Evolutionary conservation across 1,140 invertebrate genomes (phyloP).

Genomic region (Drosophila setifemur): DNA sequence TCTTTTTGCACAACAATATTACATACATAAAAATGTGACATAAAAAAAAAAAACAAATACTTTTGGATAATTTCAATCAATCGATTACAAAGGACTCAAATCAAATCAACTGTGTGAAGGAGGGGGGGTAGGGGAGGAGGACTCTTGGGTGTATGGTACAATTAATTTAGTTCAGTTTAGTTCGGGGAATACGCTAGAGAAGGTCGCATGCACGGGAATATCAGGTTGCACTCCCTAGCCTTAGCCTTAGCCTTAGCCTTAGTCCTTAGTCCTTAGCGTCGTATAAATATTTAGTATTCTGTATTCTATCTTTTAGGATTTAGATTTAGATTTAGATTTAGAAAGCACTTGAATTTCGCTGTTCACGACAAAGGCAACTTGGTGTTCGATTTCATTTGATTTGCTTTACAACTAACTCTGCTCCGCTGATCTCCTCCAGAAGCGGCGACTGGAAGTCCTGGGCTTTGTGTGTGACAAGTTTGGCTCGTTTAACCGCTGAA

Average conservation of each 20-base stretch:
- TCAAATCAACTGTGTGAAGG: neutral
- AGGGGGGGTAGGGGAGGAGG: constrained; percentile 22
- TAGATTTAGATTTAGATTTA: constrained; percentile 26
- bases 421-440: constrained; percentile 2
- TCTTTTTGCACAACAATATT: constrained; percentile 14
- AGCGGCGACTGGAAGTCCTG: neutral
- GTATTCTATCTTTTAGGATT: neutral
- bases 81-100: constrained; percentile 33
- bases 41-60: constrained; percentile 53
- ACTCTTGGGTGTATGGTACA: constrained; percentile 43
- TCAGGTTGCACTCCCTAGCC: constrained; percentile 9
- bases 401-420: neutral
- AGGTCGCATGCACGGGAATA: constrained; percentile 9
- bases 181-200: neutral
- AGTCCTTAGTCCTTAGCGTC: too few relatives aligned
- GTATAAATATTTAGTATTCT: too few relatives aligned
- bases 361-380: constrained; percentile 64
- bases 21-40: constrained; percentile 7
- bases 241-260: too few relatives aligned
- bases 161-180: constrained; percentile 44
- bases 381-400: constrained; percentile 38
- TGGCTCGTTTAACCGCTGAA: neutral
- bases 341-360: constrained; percentile 70
- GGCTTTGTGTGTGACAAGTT: constrained; percentile 13
- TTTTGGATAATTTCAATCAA: constrained; percentile 69